Evolutionary conservation across 2,113 vertebrate genomes (phyloP), one percentile per base, ranked within the genome.

Genomic region (Rynchops niger): DNA sequence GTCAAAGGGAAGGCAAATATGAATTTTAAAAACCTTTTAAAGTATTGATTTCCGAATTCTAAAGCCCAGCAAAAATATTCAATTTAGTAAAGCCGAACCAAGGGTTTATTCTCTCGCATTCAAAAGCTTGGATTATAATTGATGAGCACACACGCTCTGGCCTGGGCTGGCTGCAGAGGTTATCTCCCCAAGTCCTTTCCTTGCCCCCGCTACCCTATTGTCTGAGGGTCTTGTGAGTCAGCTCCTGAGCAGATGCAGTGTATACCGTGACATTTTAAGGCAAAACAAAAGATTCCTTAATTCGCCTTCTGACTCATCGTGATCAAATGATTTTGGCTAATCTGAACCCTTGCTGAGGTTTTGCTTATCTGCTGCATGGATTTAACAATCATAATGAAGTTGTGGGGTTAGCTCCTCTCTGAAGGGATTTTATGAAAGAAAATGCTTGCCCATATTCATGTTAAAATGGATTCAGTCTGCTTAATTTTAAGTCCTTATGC

Each of bases 281-380:
- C 93, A 96, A 97, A 96, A 97, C 93, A 97, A 96, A 96, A 93
- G 97, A 90, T 96, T 91, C 87, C 87, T 90, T 96, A 95, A 94
- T 95, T 94, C 67, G 40, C 93, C 91, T 94, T 96, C 89, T 97
- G 94, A 97, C 94, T 97, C 96, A 94, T 95, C 91, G 11, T 62
- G 95, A 96, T 96, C 95, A 91, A 95, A 97, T 95, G 87, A 81
- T 96, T 91, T 92, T 93, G 85, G 58, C 93, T 97, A 96, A 96
- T 96, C 94, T 91, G 96, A 97, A 96, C 95, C 93, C 95, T 97
- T 96, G 93, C 91, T 95, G 95, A 93, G 89, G 93, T 89, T 95
- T 96, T 94, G 79, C 84, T 96, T 96, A 91, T 96, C 90, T 94
- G 71, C 55, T 80, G 50, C 82, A 72, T 87, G 93, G 87, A 80